These are phyloP conservation scores for Chelonus insularis DNA, from an alignment of 1,140 invertebrate species.

Conservation along the genomic window DNA sequence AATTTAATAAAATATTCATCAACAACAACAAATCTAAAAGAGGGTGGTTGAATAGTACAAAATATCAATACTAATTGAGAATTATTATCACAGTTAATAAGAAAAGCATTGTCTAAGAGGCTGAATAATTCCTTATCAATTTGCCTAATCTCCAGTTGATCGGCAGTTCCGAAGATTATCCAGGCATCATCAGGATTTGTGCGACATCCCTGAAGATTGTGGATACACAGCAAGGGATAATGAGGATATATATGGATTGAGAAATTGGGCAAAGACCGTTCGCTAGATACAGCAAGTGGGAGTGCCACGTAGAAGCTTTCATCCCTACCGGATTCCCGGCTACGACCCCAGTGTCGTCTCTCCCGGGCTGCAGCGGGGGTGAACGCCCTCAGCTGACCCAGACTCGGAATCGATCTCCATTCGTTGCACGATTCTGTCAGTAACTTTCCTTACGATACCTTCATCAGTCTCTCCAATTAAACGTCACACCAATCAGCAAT, in stretches of 20 bases:
- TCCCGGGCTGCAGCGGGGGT: conserved; percentile 58
- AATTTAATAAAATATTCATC: no score
- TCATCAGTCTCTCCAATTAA: conserved; percentile 10
- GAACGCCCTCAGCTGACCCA: conserved; percentile 58
- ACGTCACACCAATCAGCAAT: neutral
- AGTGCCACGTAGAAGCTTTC: conserved; percentile 13
- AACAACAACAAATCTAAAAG: no score
- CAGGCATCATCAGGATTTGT: conserved; percentile 6
- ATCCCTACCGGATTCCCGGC: conserved; percentile 43
- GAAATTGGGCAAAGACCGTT: neutral
- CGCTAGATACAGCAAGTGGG: neutral
- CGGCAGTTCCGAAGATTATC: conserved; percentile 10
- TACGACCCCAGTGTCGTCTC: conserved; percentile 51
- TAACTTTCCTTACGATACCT: conserved; percentile 16
- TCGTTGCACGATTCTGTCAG: conserved; percentile 50
- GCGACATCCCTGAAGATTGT: conserved; percentile 6
- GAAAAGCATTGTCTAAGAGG: no score
- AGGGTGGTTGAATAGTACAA: no score
- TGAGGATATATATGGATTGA: neutral
- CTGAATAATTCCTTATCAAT: neutral
- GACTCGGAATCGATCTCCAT: conserved; percentile 59
- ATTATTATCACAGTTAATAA: no score
- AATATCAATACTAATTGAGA: no score
- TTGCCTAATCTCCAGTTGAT: conserved; percentile 9
- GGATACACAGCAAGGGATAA: neutral